These are phyloP conservation scores for Holothuria glaberrima DNA, from an alignment of 35 echinoderm and acorn worm species.

Conservation along the genomic window DNA sequence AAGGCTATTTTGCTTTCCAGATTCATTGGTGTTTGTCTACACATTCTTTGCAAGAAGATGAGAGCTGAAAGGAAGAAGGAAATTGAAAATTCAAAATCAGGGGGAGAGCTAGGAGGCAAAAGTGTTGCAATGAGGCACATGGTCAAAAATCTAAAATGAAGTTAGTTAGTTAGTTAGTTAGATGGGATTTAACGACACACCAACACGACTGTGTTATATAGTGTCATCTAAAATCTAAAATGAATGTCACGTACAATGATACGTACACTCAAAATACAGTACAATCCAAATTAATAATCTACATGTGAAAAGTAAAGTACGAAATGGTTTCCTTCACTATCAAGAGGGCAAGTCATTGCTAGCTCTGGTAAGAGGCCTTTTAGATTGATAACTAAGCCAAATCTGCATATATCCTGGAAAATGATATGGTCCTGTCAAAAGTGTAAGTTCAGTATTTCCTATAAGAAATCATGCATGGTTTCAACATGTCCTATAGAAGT, in stretches of 20 bases:
- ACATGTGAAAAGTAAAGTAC: background rate
- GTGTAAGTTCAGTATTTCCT: background rate
- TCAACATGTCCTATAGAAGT: too few relatives aligned
- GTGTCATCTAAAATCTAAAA: too few relatives aligned
- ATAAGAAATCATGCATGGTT: background rate
- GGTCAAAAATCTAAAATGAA: background rate
- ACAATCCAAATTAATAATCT: background rate
- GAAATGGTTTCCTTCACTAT: background rate
- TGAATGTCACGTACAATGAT: background rate
- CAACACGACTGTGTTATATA: too few relatives aligned
- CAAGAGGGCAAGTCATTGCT: background rate
- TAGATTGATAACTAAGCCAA: background rate
- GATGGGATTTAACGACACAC: too few relatives aligned
- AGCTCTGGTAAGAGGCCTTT: background rate
- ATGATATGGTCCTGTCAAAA: background rate
- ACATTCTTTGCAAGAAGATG: too few relatives aligned
- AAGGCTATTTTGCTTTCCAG: too few relatives aligned
- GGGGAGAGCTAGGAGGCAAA: constrained; percentile 36
- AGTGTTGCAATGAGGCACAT: too few relatives aligned
- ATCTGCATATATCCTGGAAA: background rate
- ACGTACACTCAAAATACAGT: background rate
- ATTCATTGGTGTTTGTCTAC: too few relatives aligned
- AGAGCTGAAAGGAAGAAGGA: too few relatives aligned
- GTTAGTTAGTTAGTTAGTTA: too few relatives aligned
- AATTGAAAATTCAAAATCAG: constrained; percentile 5